Conservation (phyloP, 1,140 invertebrate species). For the Drosophila nigrodunni region DNA sequence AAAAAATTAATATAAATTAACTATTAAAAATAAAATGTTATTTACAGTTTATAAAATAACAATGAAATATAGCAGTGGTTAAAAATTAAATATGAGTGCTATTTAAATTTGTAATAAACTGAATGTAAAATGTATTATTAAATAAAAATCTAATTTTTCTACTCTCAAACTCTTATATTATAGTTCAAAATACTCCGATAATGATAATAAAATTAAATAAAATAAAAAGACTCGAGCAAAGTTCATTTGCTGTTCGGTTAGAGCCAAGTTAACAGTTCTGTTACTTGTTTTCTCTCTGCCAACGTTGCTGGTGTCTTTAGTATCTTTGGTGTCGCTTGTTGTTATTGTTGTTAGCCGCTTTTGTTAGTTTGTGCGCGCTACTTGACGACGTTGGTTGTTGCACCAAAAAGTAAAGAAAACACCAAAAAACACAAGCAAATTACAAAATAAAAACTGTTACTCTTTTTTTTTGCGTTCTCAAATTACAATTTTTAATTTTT, state of each 20-base stretch:
- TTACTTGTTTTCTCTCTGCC: conserved; percentile 39
- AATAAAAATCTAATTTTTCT: too few species aligned
- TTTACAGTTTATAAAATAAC: too few species aligned
- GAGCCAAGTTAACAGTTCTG: conserved; percentile 3
- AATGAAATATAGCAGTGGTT: too few species aligned
- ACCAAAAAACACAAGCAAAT: not conserved
- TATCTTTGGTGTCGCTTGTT: conserved; percentile 32
- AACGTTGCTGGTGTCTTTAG: conserved; percentile 24
- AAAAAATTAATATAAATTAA: too few species aligned
- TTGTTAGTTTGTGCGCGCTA: conserved; percentile 67
- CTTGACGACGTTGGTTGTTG: conserved; percentile 70
- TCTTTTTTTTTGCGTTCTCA: conserved; percentile 16
- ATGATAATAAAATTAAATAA: not conserved
- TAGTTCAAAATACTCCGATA: not conserved
- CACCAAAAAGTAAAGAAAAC: conserved; percentile 20
- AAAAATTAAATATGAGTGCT: too few species aligned
- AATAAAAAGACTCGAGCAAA: not conserved
- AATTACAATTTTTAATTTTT: not conserved
- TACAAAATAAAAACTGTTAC: not conserved
- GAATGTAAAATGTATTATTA: too few species aligned
- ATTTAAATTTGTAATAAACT: too few species aligned
- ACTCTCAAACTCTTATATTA: not conserved
- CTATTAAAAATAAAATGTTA: too few species aligned
- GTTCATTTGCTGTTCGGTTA: not conserved
- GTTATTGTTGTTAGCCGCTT: conserved; percentile 59